Evolutionary conservation across 2,888 invertebrate species (phyloP), one percentile per base, ranked within the genome.

Genomic region (Dendrolimus pini): DNA sequence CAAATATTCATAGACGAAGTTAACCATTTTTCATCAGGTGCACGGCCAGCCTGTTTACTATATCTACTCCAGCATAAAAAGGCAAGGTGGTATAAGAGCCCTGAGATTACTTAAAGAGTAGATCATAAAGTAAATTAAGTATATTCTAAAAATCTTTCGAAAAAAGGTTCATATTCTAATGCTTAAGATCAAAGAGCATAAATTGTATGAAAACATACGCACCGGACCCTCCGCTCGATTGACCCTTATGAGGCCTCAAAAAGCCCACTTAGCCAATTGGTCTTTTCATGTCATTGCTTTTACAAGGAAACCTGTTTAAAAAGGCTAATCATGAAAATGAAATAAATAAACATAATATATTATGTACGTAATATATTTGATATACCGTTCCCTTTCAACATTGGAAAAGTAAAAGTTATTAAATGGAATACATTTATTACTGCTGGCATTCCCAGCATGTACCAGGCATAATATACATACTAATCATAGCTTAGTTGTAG

Each of bases 261-360:
- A 78, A 74, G 72, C 84, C 85, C 84, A 89, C 88, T 89, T 79
- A 87, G 77, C 59, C 62, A 70, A 88, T 88, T 86, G 78, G 80
- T 78, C 80, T 79, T 85, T 89, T 87, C 78, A 82, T 82, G 82
- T 83, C 83, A 71, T 76, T 63, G 66, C 71, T 72, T 77, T 75
- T 66, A 72, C 60, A 63, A 56, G 56, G 63, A 71, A 72, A 70
- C 66, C 61, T 65, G 64, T 67, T 67, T 68, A 52, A 61, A 63
- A 55, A 58, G 53, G 53, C 57, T 57, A 57, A 59, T 59, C 55
- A 59, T 41, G 55, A 53, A 59, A 59, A 59, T 59, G 59, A 56
- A 59, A 30, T 30, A 30, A 30, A 30, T 6, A 30, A 3, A 30
- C 30, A 30, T 30, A 30, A 30, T 30, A 30, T 6, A 30, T 30